A percentile compares a stretch with the other conserved stretches of the same genome.
phyloP scores from a whole-genome alignment of 2,888 invertebrate species.

The Trichopria drosophilae region DNA sequence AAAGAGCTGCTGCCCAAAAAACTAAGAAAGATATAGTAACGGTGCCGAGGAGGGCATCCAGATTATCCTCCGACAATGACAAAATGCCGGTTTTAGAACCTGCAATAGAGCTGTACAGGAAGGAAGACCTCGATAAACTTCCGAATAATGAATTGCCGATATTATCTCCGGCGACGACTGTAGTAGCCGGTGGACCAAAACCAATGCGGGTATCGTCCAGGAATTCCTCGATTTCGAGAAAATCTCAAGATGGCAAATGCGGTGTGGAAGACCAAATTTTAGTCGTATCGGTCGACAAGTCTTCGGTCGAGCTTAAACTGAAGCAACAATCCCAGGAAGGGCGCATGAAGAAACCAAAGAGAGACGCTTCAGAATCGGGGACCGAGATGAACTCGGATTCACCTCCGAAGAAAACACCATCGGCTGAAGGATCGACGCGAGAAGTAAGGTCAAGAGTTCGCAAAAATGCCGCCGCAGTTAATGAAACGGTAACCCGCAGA shows the following conservation, averaged over 20 bases:
- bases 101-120: conserved; percentile 21
- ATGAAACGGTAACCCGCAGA: too few species aligned
- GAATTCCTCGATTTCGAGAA: conserved; percentile 24
- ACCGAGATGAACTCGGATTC: too few species aligned
- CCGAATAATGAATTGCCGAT: conserved; percentile 40
- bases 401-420: too few species aligned
- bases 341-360: too few species aligned
- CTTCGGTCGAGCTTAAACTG: too few species aligned
- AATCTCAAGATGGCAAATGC: conserved; percentile 6
- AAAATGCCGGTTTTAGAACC: conserved; percentile 64
- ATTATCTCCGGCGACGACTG: conserved; percentile 36
- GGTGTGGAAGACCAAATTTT: too few species aligned
- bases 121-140: conserved; percentile 34
- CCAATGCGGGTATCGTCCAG: conserved; percentile 30
- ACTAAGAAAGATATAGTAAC: conserved; percentile 24
- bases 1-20: conserved; percentile 16
- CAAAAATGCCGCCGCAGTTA: too few species aligned
- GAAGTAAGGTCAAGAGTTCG: too few species aligned
- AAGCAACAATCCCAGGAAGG: too few species aligned
- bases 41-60: conserved; percentile 36
- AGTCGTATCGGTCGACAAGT: too few species aligned
- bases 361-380: too few species aligned
- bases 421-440: too few species aligned
- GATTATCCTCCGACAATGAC: conserved; percentile 55
- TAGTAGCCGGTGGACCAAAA: conserved; percentile 23